phyloP scores from a whole-genome alignment of 2,797 vertebrate species.

The Poeciliopsis paucimaculata region DNA sequence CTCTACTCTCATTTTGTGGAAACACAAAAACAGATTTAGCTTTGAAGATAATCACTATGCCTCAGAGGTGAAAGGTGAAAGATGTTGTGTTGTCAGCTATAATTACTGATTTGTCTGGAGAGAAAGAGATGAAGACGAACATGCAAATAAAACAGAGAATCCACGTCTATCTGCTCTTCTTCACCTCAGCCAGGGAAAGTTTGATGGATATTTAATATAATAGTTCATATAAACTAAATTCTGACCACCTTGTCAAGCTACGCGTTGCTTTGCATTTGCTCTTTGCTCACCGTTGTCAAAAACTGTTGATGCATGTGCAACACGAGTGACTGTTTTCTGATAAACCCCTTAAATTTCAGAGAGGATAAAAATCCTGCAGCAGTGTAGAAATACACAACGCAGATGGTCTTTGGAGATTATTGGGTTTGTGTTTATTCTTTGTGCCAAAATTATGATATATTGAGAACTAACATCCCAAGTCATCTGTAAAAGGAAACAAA shows the following conservation, averaged over 20 bases:
- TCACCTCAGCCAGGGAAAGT: background rate
- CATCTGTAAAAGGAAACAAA: constrained; percentile 32
- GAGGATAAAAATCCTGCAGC: background rate
- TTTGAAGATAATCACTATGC: background rate
- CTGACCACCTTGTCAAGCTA: background rate
- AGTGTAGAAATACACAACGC: background rate
- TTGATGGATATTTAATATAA: background rate
- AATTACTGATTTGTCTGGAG: background rate
- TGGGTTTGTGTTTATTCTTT: constrained; percentile 41
- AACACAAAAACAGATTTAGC: background rate
- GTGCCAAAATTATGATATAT: constrained; percentile 54
- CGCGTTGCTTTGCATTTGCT: background rate
- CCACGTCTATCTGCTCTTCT: background rate
- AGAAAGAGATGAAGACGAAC: background rate
- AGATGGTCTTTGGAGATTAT: background rate
- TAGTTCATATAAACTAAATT: background rate
- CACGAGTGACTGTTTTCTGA: background rate
- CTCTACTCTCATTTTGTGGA: background rate
- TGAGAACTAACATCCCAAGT: constrained; percentile 32
- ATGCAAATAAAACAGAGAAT: background rate
- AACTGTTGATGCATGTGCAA: background rate
- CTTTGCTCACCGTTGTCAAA: background rate
- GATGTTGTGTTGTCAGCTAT: background rate
- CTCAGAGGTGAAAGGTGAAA: background rate
- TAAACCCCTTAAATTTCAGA: background rate